Evolutionary conservation across 1,140 invertebrate species (phyloP), one percentile per base, ranked within the genome.

Genomic region (Trichonephila clavata): DNA sequence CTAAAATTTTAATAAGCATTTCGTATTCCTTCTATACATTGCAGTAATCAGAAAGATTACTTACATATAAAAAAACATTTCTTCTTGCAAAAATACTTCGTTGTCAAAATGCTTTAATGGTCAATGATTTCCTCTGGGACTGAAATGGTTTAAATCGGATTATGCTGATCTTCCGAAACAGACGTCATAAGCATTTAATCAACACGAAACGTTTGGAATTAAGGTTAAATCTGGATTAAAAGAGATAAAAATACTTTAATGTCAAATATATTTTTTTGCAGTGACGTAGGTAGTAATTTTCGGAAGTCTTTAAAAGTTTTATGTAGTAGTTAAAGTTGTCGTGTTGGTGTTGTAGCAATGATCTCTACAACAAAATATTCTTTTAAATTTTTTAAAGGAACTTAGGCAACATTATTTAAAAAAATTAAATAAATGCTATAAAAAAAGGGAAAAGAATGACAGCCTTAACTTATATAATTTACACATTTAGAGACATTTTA

Each of bases 111-210:
- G 71, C 71, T 14, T 77, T 77, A 27, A 77, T 77, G 27, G 68
- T 32, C 71, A 39, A 7, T 77, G 68, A 27, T 77, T 77, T 18
- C 71, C 27, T 20, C 0, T 77, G 18, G 39, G 16, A 16, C 6
- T 77, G 71, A 39, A 77, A 77, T 20, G 24, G 24, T 24, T 16
- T 59, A n/a, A 84, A 84, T 57, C 50, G 83, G 83, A 84, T 84
- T 84, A 84, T 21, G 32, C 57, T 57, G 57, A 60, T 57, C 57
- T 84, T 84, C 27, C 32, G 57, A 13, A 20, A 21, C 50, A 10
- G 80, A 32, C 57, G 83, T 24, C n/a, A 84, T 32, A 57, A 50
- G 39, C 16, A n/a, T 84, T 84, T n/a, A 84, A 84, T 84, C 83
- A 59, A 13, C 59, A 20, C 21, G 14, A 84, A 84, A 84, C 27